These are phyloP conservation scores for Parnassius mnemosyne DNA, from an alignment of 2,888 invertebrate species.

Conservation along the genomic window DNA sequence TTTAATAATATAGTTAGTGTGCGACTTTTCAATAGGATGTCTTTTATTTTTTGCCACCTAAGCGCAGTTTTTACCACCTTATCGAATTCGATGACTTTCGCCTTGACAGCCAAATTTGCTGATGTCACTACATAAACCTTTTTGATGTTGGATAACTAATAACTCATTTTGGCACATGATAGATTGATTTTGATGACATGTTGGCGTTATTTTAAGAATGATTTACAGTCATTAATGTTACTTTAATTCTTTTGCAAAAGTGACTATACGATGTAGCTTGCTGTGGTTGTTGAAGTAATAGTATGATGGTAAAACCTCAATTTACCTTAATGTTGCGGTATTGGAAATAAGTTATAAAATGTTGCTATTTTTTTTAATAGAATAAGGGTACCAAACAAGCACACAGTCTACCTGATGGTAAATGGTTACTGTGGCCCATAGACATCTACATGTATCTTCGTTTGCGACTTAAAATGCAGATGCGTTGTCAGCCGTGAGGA, in stretches of 20 bases:
- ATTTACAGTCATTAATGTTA: conserved; percentile 22
- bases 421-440: no score
- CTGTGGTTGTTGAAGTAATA: neutral
- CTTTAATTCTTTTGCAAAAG: conserved; percentile 15
- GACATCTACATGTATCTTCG: no score
- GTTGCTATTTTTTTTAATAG: no score
- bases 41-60: neutral
- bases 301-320: no score
- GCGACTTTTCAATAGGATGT: neutral
- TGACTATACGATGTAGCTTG: conserved; percentile 2
- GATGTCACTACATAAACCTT: conserved; percentile 23
- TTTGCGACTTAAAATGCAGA: no score
- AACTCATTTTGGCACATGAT: conserved; percentile 49
- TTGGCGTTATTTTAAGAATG: conserved; percentile 20
- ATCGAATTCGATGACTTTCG: conserved; percentile 38
- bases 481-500: no score
- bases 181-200: conserved; percentile 43
- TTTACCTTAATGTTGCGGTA: conserved; percentile 3
- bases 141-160: conserved; percentile 44
- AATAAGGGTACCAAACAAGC: no score
- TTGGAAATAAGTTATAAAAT: neutral
- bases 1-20: neutral
- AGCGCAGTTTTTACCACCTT: conserved; percentile 6
- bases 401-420: no score
- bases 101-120: conserved; percentile 35